A percentile compares a stretch with the other conserved stretches of the same genome.
Conservation (phyloP, 2,888 invertebrate genomes). For the Callimorpha dominula region DNA sequence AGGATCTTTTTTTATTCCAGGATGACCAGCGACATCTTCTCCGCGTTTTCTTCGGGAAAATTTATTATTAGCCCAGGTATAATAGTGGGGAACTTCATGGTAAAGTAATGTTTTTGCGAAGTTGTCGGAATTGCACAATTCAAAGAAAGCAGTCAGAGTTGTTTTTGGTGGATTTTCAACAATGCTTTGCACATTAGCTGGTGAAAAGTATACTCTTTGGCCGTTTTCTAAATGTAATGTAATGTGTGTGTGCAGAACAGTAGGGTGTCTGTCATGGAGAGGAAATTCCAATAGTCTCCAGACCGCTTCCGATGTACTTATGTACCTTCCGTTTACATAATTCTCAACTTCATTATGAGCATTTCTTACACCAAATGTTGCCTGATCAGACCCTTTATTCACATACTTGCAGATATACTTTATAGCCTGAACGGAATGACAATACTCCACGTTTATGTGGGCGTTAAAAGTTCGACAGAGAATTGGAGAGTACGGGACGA, state of each 20-base stretch:
- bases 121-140: conserved; percentile 35
- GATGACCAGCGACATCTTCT: conserved; percentile 16
- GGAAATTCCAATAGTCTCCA: too few relatives aligned
- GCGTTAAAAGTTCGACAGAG: too few relatives aligned
- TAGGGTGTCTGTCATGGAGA: too few relatives aligned
- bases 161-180: conserved; percentile 11
- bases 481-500: too few relatives aligned
- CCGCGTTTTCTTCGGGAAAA: conserved; percentile 9
- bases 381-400: conserved; percentile 40
- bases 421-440: conserved; percentile 66
- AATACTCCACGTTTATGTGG: too few relatives aligned
- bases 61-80: conserved; percentile 11
- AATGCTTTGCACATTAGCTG: neutral
- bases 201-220: conserved; percentile 13
- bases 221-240: too few relatives aligned
- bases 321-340: neutral
- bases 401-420: conserved; percentile 54
- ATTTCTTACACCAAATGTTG: neutral
- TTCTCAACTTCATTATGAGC: neutral
- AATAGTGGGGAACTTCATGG: conserved; percentile 12
- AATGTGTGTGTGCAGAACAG: too few relatives aligned
- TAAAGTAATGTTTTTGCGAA: conserved; percentile 38
- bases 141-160: conserved; percentile 23
- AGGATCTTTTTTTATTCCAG: conserved; percentile 17
- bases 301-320: neutral